These are phyloP conservation scores for Xanthostigma xanthostigma DNA, from an alignment of 2,888 invertebrate species.

Conservation along the genomic window DNA sequence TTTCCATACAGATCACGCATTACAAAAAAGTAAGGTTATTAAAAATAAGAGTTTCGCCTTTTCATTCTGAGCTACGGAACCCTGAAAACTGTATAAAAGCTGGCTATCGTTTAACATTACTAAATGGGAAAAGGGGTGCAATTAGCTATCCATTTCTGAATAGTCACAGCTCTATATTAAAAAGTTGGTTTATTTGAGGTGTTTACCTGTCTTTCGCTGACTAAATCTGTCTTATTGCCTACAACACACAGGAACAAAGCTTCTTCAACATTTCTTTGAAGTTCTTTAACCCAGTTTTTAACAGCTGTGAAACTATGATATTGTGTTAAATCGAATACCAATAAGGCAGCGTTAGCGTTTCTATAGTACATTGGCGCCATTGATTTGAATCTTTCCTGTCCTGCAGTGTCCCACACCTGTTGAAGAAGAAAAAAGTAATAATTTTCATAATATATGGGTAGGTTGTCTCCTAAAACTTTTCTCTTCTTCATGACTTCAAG, in stretches of 20 bases:
- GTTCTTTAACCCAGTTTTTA: slow-evolving; percentile 73
- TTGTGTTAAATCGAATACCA: slow-evolving; percentile 76
- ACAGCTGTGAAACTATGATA: slow-evolving; percentile 59
- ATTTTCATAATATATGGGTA: slow-evolving; percentile 14
- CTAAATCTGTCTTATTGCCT: slow-evolving; percentile 75
- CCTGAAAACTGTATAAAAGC: too few species aligned
- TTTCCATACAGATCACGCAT: too few species aligned
- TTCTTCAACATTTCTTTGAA: slow-evolving; percentile 62
- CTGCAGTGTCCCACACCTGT: slow-evolving; percentile 81
- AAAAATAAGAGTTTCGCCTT: too few species aligned
- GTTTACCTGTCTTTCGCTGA: slow-evolving; percentile 40
- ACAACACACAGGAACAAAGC: slow-evolving; percentile 65
- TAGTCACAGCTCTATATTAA: too few species aligned
- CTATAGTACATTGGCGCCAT: slow-evolving; percentile 94
- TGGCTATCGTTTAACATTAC: too few species aligned
- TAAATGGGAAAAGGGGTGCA: too few species aligned
- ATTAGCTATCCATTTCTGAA: too few species aligned
- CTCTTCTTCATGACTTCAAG: slow-evolving; percentile 18
- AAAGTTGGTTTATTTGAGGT: too few species aligned
- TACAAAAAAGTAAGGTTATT: too few species aligned
- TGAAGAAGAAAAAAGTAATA: slow-evolving; percentile 18
- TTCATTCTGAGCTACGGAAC: too few species aligned
- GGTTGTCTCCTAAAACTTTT: slow-evolving; percentile 29
- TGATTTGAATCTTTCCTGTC: slow-evolving; percentile 74
- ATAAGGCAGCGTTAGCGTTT: slow-evolving; percentile 76